phyloP scores from a whole-genome alignment of 2,797 vertebrate species.

The Protonibea diacanthus region DNA sequence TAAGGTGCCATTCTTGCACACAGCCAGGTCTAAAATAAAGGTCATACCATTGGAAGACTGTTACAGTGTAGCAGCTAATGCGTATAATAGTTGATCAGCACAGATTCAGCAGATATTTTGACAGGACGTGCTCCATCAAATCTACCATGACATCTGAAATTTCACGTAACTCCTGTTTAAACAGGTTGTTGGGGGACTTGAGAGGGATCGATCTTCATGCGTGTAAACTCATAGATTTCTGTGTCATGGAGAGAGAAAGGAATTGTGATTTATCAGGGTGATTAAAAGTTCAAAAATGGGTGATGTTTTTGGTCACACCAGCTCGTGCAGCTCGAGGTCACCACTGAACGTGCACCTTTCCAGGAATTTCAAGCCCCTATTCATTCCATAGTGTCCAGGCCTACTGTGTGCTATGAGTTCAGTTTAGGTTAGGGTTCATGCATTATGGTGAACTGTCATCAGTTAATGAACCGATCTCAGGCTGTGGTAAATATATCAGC shows the following conservation, averaged over 20 bases:
- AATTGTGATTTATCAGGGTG: too few species aligned
- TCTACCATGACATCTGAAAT: neutral
- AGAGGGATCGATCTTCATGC: neutral
- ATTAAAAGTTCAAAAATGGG: neutral
- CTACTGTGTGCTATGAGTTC: neutral
- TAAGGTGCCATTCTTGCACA: neutral
- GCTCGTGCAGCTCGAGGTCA: neutral
- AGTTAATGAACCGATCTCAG: neutral
- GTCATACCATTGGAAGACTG: neutral
- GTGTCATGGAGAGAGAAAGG: too few species aligned
- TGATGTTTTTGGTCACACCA: neutral
- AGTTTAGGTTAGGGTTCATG: neutral
- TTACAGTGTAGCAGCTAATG: neutral
- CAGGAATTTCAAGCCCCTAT: neutral
- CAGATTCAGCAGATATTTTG: too few species aligned
- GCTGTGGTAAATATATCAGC: neutral
- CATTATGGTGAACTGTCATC: neutral
- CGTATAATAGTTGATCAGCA: neutral
- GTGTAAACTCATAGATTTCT: too few species aligned
- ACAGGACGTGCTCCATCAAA: too few species aligned
- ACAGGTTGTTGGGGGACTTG: neutral
- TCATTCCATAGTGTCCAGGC: neutral
- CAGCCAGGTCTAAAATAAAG: neutral
- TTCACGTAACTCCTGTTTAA: neutral
- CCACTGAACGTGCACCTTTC: neutral